Evolutionary conservation across 2,113 vertebrate species (phyloP), one percentile per base, ranked within the genome.

Genomic region (Brachyhypopomus gauderio): DNA sequence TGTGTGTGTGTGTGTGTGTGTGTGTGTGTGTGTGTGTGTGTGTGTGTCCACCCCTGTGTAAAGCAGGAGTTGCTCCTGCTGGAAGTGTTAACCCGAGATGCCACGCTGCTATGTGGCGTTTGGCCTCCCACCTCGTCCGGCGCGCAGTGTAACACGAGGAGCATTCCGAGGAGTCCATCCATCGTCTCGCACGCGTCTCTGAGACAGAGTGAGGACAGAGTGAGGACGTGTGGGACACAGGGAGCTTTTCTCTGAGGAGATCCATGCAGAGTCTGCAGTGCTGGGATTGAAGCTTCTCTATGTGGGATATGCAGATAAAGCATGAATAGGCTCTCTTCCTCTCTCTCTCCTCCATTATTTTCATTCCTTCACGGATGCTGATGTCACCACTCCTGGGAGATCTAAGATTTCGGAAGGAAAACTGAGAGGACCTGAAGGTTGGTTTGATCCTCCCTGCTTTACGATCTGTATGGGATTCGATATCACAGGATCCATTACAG

Each of bases 51-150:
- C n/a, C 88, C 20, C 55, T 79, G 69, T 79, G 62, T 71, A 77
- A 87, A 87, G 78, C 86, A 81, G 12, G 9, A 81, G 34, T 84
- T 77, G 70, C 64, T 80, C 85, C 77, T 79, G 75, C 82, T 78
- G 66, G 72, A 83, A 87, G 82, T 88, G 88, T 86, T 86, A 86
- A 86, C 86, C 79, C 82, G 72, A 66, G 22, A 58, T 84, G 30
- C 60, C 78, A 70, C 70, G 59, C 75, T 73, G 72, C 66, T 64
- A 66, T 25, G 83, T 79, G 69, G n/a, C 66, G 16, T 22, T 83
- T 75, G 80, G n/a, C 9, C 12, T 27, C 64, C 23, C 58, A 52
- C 45, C 45, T 52, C 45, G 45, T 1, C 45, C 12, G 45, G 45
- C 45, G 0, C 45, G 12, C 12, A 11, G 9, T 14, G 56, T 36